Percentiles rank a stretch among this genome's conserved stretches.
phyloP scores from a whole-genome alignment of 2,888 invertebrate genomes.

The Anodontia alba region DNA sequence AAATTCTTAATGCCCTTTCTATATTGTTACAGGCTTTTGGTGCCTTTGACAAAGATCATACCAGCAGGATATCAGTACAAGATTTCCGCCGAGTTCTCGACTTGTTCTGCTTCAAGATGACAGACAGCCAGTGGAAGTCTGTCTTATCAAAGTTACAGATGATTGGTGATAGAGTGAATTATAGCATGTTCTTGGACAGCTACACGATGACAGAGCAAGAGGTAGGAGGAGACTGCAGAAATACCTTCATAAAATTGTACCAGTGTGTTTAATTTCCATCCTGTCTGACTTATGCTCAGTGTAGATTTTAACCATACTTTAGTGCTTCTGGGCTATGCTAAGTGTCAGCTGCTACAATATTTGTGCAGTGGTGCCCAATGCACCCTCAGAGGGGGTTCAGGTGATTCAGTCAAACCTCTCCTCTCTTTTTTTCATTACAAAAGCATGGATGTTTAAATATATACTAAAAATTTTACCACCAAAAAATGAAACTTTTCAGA shows the following conservation, averaged over 20 bases:
- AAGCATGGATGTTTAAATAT: too few relatives aligned
- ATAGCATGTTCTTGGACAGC: slow-evolving; percentile 74
- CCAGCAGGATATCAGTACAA: slow-evolving; percentile 70
- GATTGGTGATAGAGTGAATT: slow-evolving; percentile 75
- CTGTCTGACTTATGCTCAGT: not conserved
- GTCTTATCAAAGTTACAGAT: slow-evolving; percentile 68
- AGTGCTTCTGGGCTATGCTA: too few relatives aligned
- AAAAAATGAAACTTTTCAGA: too few relatives aligned
- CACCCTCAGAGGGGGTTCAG: too few relatives aligned
- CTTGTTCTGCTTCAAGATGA: slow-evolving; percentile 82
- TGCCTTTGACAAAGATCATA: slow-evolving; percentile 79
- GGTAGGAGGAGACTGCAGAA: too few relatives aligned
- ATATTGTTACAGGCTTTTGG: slow-evolving; percentile 77
- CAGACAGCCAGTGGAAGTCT: slow-evolving; percentile 80
- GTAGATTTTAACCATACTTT: too few relatives aligned
- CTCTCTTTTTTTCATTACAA: too few relatives aligned
- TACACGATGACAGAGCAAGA: slow-evolving; percentile 68
- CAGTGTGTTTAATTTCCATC: not conserved
- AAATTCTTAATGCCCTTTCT: too few relatives aligned
- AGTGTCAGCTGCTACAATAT: too few relatives aligned
- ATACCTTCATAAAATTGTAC: not conserved
- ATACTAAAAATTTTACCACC: too few relatives aligned
- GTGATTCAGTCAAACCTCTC: too few relatives aligned
- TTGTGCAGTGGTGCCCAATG: too few relatives aligned
- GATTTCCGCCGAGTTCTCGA: slow-evolving; percentile 82